Base-by-base conservation (phyloP, 2,888 invertebrate species). In the Agonopterix subpropinquella region DNA sequence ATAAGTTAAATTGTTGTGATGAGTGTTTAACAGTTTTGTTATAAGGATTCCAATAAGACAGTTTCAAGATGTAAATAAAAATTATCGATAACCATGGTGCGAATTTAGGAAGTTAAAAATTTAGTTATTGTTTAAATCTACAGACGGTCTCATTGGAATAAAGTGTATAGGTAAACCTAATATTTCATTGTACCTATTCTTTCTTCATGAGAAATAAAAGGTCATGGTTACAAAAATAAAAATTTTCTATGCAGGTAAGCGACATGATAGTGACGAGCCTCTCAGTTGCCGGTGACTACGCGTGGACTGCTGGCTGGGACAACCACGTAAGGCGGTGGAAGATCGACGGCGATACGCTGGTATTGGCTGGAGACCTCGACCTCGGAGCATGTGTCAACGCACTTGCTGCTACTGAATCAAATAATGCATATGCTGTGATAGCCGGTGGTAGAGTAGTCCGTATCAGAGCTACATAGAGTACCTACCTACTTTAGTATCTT, bases 301-400 rank as follows among this genome's bases (percentile, higher is more conserved):
- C 86, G 5, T 92, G 90, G 80, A 90, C 89, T 1, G 91, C 87
- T 1, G 91, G 91, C 8, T 86, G 90, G 77, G 90, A 91, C 56
- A 92, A 92, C 11, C 71, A 71, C 49, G 71, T 91, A 41, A 76
- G 79, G 45, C 68, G 87, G 28, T 87, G 82, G 82, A 78, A 74
- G 53, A 77, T 86, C 41, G 53, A 56, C 1, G 67, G 59, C 8
- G 70, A 87, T 41, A 73, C 79, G 50, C 53, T 87, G 42, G 65
- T 76, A 53, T 53, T 70, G 35, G 74, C 73, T 2, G 88, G 86
- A 36, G 79, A 79, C 44, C 59, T 86, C n/a, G 68, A 73, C 47
- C 53, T 85, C 8, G 84, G 80, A 13, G 59, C 73, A 11, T 87
- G 84, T 59, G 56, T 88, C 15, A 88, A 86, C 61, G 79, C 78